These are phyloP conservation scores for Parotocinclus haroldoi DNA, from an alignment of 2,797 vertebrate species.

Conservation along the genomic window DNA sequence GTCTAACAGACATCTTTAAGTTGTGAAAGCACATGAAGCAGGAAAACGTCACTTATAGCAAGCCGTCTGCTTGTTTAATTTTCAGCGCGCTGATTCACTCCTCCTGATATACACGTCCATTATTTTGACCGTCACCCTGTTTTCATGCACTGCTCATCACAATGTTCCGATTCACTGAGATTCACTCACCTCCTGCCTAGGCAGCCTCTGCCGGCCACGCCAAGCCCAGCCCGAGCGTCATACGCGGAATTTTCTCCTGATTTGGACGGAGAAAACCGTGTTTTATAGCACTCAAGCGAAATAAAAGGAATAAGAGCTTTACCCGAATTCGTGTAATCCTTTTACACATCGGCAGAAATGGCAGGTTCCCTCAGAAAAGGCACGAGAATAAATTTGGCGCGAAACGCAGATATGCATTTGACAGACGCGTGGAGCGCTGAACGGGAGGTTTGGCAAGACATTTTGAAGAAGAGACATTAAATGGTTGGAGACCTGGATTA, in stretches of 20 bases:
- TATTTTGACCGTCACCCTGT: conserved; percentile 18
- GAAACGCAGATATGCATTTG: conserved; percentile 42
- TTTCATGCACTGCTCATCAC: conserved; percentile 24
- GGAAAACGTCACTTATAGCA: too few species aligned
- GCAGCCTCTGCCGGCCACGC: conserved; percentile 6
- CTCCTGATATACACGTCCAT: conserved; percentile 3
- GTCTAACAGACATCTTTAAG: too few species aligned
- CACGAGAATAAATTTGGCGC: conserved; percentile 37
- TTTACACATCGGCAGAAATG: conserved; percentile 50
- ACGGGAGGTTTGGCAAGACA: conserved; percentile 41
- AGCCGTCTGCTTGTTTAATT: neutral
- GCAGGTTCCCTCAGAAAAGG: conserved; percentile 45
- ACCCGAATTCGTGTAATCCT: conserved; percentile 54
- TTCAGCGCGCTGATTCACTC: neutral
- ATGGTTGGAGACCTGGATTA: conserved; percentile 56
- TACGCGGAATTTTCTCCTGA: conserved; percentile 18
- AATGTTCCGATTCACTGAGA: conserved; percentile 1
- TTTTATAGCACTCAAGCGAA: conserved; percentile 37
- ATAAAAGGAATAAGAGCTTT: conserved; percentile 39
- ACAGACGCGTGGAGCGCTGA: conserved; percentile 28
- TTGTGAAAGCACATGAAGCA: too few species aligned
- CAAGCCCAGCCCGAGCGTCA: conserved; percentile 15
- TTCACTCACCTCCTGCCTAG: conserved; percentile 21
- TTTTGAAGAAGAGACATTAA: conserved; percentile 48
- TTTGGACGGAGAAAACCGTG: conserved; percentile 19